A percentile compares a stretch with the other conserved stretches of the same genome.
These are phyloP conservation scores for Epistrophella euchroma DNA, from an alignment of 2,888 invertebrate species.

Conservation along the genomic window DNA sequence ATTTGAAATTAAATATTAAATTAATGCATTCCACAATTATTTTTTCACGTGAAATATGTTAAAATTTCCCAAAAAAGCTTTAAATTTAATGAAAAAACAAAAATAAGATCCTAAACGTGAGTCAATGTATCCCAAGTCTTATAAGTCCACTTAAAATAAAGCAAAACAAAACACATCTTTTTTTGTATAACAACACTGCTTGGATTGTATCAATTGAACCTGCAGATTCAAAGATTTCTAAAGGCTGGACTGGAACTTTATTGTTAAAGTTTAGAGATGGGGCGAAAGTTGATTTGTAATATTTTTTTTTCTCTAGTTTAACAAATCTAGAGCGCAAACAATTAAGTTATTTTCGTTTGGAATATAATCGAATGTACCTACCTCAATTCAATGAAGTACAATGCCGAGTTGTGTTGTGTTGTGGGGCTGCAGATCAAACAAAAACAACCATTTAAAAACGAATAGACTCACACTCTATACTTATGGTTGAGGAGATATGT, in stretches of 20 bases:
- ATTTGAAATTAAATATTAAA: too few relatives aligned
- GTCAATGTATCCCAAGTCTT: too few relatives aligned
- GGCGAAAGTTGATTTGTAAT: conserved; percentile 23
- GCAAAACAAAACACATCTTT: too few relatives aligned
- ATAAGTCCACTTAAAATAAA: too few relatives aligned
- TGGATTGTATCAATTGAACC: not conserved
- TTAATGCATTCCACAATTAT: too few relatives aligned
- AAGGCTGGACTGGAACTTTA: not conserved
- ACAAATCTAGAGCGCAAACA: conserved; percentile 9
- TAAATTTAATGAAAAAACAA: too few relatives aligned
- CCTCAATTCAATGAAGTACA: conserved; percentile 7
- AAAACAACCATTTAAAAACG: conserved; percentile 3
- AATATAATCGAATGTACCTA: conserved; percentile 3
- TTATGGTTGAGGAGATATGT: not conserved
- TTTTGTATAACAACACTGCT: conserved; percentile 1
- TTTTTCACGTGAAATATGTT: too few relatives aligned
- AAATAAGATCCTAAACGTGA: too few relatives aligned
- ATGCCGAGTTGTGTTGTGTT: not conserved
- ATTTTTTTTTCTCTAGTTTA: conserved; percentile 1
- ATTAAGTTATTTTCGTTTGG: conserved; percentile 26
- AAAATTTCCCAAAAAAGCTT: too few relatives aligned
- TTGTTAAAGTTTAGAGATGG: not conserved
- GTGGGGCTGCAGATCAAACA: not conserved
- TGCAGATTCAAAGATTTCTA: conserved; percentile 1
- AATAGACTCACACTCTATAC: conserved; percentile 5